phyloP scores from a whole-genome alignment of 1,140 invertebrate genomes.

The Maconellicoccus hirsutus region DNA sequence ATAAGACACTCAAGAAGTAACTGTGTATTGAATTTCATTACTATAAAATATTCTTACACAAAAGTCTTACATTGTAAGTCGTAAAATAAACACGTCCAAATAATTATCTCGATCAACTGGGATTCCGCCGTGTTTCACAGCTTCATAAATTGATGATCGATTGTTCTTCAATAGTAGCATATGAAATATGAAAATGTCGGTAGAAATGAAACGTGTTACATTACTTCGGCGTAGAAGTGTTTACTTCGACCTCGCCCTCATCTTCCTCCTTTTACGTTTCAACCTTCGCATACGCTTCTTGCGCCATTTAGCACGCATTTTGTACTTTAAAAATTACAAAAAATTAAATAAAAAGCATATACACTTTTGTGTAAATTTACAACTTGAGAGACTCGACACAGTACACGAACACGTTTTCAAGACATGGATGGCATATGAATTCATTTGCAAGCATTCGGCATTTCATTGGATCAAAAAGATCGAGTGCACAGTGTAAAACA shows the following conservation, averaged over 20 bases:
- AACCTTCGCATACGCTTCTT: conserved; percentile 29
- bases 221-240: conserved; percentile 11
- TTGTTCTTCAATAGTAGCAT: not conserved
- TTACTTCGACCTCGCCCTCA: conserved; percentile 28
- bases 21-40: conserved; percentile 9
- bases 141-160: conserved; percentile 18
- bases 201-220: conserved; percentile 12
- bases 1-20: not conserved
- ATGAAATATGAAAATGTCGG: not conserved
- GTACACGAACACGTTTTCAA: not conserved
- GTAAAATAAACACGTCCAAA: not conserved
- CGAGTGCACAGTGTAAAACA: too few relatives aligned
- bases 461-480: too few relatives aligned
- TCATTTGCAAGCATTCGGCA: too few relatives aligned
- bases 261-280: conserved; percentile 29
- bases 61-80: not conserved
- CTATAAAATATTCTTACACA: not conserved
- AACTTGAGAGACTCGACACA: not conserved
- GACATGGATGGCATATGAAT: not conserved
- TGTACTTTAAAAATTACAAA: not conserved
- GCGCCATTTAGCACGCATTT: conserved; percentile 27
- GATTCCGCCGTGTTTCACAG: not conserved
- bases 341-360: not conserved
- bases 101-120: not conserved
- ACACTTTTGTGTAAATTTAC: not conserved